Conservation (phyloP, 1,140 invertebrate genomes). For the Pogonognathellus flavescens region DNA sequence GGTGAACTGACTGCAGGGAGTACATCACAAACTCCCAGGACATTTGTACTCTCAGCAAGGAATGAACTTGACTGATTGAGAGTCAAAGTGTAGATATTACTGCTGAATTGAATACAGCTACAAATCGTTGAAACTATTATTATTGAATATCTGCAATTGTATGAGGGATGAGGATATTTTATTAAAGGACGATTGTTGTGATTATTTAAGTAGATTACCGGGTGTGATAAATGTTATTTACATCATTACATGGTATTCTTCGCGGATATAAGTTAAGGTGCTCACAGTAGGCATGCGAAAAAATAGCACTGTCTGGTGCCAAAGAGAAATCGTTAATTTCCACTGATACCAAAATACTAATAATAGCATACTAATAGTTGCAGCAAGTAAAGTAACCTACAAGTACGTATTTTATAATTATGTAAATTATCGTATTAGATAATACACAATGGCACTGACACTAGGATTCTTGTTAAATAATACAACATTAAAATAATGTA, state of each 20-base stretch:
- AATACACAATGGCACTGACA: no score
- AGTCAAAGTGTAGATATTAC: conserved; percentile 36
- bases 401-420: no score
- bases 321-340: conserved; percentile 17
- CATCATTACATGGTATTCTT: neutral
- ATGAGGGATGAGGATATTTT: neutral
- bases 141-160: neutral
- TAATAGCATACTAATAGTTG: no score
- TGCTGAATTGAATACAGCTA: neutral
- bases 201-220: neutral
- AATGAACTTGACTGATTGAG: neutral
- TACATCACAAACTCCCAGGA: neutral
- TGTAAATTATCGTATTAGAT: no score
- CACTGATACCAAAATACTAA: no score
- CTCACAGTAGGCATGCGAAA: neutral
- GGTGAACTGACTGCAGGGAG: conserved; percentile 19
- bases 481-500: no score
- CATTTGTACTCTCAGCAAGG: neutral
- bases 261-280: neutral
- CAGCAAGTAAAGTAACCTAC: no score
- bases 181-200: neutral
- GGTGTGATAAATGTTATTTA: neutral
- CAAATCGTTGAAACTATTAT: neutral
- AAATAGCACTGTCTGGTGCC: conserved; percentile 3
- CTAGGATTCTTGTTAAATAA: no score